Conservation (phyloP, 2,888 invertebrate species). For the Stenoptilia bipunctidactyla region DNA sequence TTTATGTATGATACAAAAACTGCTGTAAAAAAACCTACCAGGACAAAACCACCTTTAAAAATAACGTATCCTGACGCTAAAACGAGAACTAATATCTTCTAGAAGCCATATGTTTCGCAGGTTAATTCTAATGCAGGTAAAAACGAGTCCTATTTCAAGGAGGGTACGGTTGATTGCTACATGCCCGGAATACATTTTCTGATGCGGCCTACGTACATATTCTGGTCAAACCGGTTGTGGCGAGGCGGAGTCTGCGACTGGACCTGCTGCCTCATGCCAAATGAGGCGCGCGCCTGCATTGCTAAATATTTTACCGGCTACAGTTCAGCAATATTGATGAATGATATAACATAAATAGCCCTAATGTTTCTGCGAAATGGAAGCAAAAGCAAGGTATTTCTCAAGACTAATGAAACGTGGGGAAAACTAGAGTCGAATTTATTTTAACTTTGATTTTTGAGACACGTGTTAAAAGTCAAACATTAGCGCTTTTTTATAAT, state of each 20-base stretch:
- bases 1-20: too few relatives aligned
- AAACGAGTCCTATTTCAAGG: conserved; percentile 27
- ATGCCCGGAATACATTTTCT: conserved; percentile 39
- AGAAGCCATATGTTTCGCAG: neutral
- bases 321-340: too few relatives aligned
- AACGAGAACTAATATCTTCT: neutral
- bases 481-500: too few relatives aligned
- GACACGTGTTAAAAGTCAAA: too few relatives aligned
- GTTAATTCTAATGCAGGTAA: conserved; percentile 14
- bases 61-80: conserved; percentile 21
- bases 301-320: conserved; percentile 17
- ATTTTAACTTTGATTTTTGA: too few relatives aligned
- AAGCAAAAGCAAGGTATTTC: too few relatives aligned
- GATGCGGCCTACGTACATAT: conserved; percentile 39
- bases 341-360: too few relatives aligned
- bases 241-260: conserved; percentile 46
- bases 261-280: conserved; percentile 60
- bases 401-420: conserved; percentile 19
- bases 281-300: conserved; percentile 51
- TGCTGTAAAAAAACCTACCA: too few relatives aligned
- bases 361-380: too few relatives aligned
- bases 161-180: conserved; percentile 22
- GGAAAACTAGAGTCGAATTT: too few relatives aligned
- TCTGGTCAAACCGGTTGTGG: conserved; percentile 63
- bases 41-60: conserved; percentile 18